Evolutionary conservation across 2,797 vertebrate genomes (phyloP).

Genomic region (Anguilla marmorata): DNA sequence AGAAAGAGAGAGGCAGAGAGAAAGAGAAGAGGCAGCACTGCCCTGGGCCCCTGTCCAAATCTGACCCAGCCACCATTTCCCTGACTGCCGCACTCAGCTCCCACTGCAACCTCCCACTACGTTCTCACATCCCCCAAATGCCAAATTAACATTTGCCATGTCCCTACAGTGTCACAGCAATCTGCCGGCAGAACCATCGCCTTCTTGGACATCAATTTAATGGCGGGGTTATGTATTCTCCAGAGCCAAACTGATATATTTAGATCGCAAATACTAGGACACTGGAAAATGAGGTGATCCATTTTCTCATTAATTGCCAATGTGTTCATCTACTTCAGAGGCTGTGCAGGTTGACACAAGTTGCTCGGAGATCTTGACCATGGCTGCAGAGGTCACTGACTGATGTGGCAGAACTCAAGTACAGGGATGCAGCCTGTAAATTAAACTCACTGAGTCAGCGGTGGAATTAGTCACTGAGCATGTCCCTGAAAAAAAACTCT

Average conservation of each 20-base stretch:
- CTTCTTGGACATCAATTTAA: not conserved
- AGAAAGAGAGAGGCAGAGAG: not conserved
- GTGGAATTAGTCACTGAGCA: not conserved
- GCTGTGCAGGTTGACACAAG: slow-evolving; percentile 3
- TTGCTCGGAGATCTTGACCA: not conserved
- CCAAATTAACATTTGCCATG: not conserved
- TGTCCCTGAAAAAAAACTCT: not conserved
- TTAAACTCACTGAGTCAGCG: too few species aligned
- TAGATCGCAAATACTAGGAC: slow-evolving; percentile 57
- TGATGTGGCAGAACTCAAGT: not conserved
- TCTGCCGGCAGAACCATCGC: not conserved
- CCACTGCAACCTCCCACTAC: not conserved
- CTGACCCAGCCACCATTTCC: not conserved
- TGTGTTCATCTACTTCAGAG: slow-evolving; percentile 4
- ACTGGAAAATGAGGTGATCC: slow-evolving; percentile 44
- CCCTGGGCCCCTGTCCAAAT: not conserved
- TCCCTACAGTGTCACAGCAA: not conserved
- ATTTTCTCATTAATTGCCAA: slow-evolving; percentile 38
- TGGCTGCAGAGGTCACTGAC: not conserved
- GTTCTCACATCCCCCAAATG: not conserved
- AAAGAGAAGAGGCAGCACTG: not conserved
- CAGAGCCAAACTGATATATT: slow-evolving; percentile 49
- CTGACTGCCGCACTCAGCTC: not conserved
- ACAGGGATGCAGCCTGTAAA: too few species aligned
- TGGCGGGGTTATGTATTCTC: not conserved